Evolutionary conservation across 2,113 vertebrate species (phyloP), one percentile per base, ranked within the genome.

Genomic region (Ceyx margarethae): DNA sequence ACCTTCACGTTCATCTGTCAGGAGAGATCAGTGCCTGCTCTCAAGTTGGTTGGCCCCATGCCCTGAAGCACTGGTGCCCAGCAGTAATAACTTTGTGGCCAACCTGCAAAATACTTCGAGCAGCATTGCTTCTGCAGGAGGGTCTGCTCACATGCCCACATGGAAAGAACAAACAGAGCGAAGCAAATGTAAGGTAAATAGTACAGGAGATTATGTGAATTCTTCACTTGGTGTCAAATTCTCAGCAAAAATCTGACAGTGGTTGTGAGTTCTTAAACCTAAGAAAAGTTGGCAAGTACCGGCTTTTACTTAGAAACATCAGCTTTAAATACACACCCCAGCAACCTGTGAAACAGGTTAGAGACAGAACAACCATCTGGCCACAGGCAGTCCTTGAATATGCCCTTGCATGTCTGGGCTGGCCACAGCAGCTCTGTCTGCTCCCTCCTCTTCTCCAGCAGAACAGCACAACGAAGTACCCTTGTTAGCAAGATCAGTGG

Each of bases 61-160:
- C 91, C 95, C 90, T 5, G 4, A 83, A 87, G 91, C 89, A 95
- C 96, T 96, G 95, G 94, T 97, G 95, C 85, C 71, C 37, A 0
- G 85, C 85, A 95, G 75, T 69, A 81, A 95, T 4, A 16, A 76
- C 75, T 65, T 85, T 91, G 87, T 78, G 89, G 91, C 86, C 94
- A 95, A 94, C 53, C 62, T 26, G 67, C 68, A 89, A 85, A 94
- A 88, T 92, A 57, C 62, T 45, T 35, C 4, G 23, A 43, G 3
- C 91, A 94, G 77, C 86, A 50, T 26, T 84, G 78, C 67, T 90
- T 79, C 95, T 61, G 31, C 82, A 91, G 92, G 91, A 82, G n/a
- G 10, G 31, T 81, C 87, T 87, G 81, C 93, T 82, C 9, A 5
- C 5, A 2, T 56, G 18, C 48, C 18, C 88, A 54, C 11, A 3